These are phyloP conservation scores for Clusia tigrina DNA, from an alignment of 2,888 invertebrate genomes.

Conservation along the genomic window DNA sequence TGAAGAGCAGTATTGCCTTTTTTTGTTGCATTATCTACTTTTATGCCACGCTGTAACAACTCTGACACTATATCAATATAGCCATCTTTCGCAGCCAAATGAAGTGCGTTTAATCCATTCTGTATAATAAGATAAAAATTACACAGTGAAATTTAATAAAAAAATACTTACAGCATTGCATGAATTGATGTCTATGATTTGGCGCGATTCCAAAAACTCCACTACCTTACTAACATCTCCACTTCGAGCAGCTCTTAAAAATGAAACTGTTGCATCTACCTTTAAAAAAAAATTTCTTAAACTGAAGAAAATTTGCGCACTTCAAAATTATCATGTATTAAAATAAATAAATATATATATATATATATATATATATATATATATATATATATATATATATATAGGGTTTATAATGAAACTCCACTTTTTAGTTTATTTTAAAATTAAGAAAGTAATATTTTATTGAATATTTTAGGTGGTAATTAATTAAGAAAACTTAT, in stretches of 20 bases:
- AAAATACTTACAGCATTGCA: constrained; percentile 87
- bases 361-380: no score
- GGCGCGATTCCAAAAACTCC: constrained; percentile 86
- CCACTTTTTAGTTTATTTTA: no score
- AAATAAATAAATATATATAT: no score
- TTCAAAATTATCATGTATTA: no score
- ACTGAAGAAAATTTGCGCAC: no score
- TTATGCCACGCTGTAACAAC: constrained; percentile 86
- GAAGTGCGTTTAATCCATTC: constrained; percentile 97
- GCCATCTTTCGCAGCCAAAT: constrained; percentile 97
- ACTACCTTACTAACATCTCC: constrained; percentile 95
- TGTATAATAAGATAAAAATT: constrained; percentile 63
- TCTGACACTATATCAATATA: constrained; percentile 93
- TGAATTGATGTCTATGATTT: constrained; percentile 95
- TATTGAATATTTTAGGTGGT: no score
- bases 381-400: no score
- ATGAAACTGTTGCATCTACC: constrained; percentile 93
- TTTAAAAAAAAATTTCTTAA: constrained; percentile 40
- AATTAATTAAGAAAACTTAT: no score
- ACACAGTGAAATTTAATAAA: neutral
- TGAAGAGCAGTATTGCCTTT: constrained; percentile 97
- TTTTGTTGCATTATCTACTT: constrained; percentile 95
- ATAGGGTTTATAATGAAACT: no score
- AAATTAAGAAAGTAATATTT: no score
- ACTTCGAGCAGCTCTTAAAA: constrained; percentile 95